These are phyloP conservation scores for Pogonus chalceus DNA, from an alignment of 1,140 invertebrate species.

Conservation along the genomic window DNA sequence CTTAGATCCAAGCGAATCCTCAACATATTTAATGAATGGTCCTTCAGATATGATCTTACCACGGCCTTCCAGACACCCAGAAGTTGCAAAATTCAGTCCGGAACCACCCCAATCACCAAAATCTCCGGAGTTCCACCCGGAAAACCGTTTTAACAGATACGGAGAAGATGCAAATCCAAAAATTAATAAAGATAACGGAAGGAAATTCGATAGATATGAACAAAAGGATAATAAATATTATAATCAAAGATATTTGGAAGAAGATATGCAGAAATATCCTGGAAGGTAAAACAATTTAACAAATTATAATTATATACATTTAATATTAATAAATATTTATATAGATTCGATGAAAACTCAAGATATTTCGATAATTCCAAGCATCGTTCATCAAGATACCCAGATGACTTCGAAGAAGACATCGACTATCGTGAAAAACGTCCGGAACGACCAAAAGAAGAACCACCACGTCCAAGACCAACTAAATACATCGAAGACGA, in stretches of 20 bases:
- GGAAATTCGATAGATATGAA: neutral
- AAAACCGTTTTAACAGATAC: slow-evolving; percentile 13
- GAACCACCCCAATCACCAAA: slow-evolving; percentile 9
- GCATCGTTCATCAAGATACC: neutral
- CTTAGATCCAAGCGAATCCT: slow-evolving; percentile 27
- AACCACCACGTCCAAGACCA: neutral
- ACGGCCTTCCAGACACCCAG: slow-evolving; percentile 14
- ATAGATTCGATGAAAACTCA: neutral
- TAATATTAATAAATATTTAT: no score
- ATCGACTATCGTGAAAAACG: neutral
- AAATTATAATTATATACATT: no score
- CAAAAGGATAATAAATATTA: neutral
- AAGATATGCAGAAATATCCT: neutral
- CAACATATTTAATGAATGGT: slow-evolving; percentile 29
- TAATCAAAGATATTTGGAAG: neutral
- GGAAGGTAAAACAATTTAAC: neutral
- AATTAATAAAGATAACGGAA: slow-evolving; percentile 10
- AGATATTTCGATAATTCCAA: neutral
- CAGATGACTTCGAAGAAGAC: neutral
- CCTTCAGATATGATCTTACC: slow-evolving; percentile 23
- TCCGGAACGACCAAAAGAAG: slow-evolving; percentile 6
- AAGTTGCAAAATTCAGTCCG: neutral
- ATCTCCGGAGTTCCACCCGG: slow-evolving; percentile 21
- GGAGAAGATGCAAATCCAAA: slow-evolving; percentile 11
- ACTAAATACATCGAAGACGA: slow-evolving; percentile 9